Conservation (phyloP, 2,797 vertebrate genomes). For the Myotis myotis region DNA sequence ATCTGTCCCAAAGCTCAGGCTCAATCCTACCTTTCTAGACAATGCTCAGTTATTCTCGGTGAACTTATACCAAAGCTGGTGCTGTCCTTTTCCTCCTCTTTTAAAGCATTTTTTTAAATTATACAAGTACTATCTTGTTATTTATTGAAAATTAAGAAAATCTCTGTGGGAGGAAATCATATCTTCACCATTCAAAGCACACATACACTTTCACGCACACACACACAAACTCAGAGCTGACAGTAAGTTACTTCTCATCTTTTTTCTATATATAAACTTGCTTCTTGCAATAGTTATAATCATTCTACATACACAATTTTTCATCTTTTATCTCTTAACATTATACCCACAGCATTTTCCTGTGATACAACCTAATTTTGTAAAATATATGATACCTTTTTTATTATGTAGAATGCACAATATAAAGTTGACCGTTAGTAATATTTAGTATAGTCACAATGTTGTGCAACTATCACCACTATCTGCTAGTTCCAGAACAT, state of each 20-base stretch:
- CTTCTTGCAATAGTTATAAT: neutral
- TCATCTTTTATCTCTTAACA: neutral
- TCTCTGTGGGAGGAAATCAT: neutral
- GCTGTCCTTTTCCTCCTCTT: neutral
- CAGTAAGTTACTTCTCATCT: neutral
- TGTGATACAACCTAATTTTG: neutral
- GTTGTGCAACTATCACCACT: neutral
- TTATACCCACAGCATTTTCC: neutral
- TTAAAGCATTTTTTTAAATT: neutral
- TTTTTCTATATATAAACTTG: neutral
- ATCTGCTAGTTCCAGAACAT: neutral
- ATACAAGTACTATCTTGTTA: neutral
- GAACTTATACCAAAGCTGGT: neutral
- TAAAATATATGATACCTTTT: neutral
- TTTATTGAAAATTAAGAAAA: neutral
- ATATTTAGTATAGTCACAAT: neutral
- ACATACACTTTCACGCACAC: neutral
- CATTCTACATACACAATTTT: neutral
- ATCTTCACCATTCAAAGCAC: neutral
- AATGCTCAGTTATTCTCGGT: neutral
- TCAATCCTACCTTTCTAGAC: neutral
- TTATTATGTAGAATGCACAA: neutral
- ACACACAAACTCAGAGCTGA: neutral
- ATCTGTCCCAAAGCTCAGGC: neutral
- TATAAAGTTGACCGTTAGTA: neutral